Evolutionary conservation across 1,140 invertebrate genomes (phyloP), one percentile per base, ranked within the genome.

Genomic region (Drosophila sulfurigaster): DNA sequence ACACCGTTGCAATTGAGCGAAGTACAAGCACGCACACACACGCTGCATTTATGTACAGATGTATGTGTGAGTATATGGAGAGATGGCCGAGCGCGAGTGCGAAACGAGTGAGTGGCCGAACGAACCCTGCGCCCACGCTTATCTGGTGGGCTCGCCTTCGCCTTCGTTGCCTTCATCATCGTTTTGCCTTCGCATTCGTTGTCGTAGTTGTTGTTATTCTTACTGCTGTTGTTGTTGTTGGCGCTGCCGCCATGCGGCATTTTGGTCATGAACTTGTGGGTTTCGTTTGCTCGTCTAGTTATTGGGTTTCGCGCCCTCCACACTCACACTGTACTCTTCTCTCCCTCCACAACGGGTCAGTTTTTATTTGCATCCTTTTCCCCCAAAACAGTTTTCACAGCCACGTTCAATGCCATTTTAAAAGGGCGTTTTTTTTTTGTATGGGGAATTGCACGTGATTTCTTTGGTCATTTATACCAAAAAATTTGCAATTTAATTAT

Each of bases 191-290:
- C 62, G 60, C 8, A 30, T 13, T 78, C 63, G 45, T 2, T 15
- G 35, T 38, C 32, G 32, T 32, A 5, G 59, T 13, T 8, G 32
- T 32, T 15, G 54, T 25, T 20, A 43, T 69, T 8, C 13, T 20
- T 15, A 35, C 13, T 20, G 30, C 69, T 57, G 59, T 2, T 20
- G 45, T 11, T 16, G 63, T 13, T n/a, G 48, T 41, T 35, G 30
- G n/a, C 20, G 59, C 35, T 41, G 62, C 56, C 28, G 52, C 56
- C 74, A 76, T 66, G 70, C 85, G 85, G 85, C 85, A 63, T 72
- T 89, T 89, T 89, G 85, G 85, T 89, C 81, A 85, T 89, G 85
- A 89, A 89, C 85, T 89, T 89, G 85, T 76, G 81, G 81, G 74
- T 62, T 78, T 78, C 64, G 60, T 60, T 48, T 52, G 63, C 67